Base-by-base conservation (phyloP, 2,113 vertebrate genomes). In the Pitta sordida region DNA sequence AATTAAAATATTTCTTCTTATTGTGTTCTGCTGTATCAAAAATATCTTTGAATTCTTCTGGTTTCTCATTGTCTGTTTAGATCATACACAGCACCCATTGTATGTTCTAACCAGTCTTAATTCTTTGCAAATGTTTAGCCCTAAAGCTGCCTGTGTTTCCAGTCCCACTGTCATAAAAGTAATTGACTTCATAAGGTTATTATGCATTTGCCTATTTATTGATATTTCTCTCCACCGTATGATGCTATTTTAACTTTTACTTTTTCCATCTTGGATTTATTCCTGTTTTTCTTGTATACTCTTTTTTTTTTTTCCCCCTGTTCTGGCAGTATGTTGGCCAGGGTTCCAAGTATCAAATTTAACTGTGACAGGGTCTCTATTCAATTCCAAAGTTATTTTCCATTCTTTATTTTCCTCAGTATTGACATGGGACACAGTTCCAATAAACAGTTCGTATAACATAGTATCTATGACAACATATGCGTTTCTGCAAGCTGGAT, bases 221-320 rank as follows among this genome's bases (percentile, higher is more conserved):
- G 85, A 41, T 94, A 83, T 74, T 90, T 94, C 70, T 92, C 36
- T 95, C 78, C 60, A 60, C 63, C 0, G 27, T 93, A 70, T 92
- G 87, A 90, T 90, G 87, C 55, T 95, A 85, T 90, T 95, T 91
- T 85, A 91, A 92, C 89, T 95, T 93, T 91, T 90, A 87, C 82
- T 96, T 95, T 94, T 96, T 96, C 93, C 75, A 63, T 93, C 67
- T 93, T 95, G 91, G 52, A 88, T 90, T 90, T 86, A 77, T 90
- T 93, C 43, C 73, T 82, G 23, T 39, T 92, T 95, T 94, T 95
- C 49, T 85, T 77, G 24, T 59, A 43, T n/a, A 53, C 14, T 24
- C 56, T 32, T 60, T 59, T 30, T 55, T 46, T 52, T 63, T 58
- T 80, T 55, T 80, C 43, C 3, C n/a, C n/a, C n/a, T n/a, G 22